Percentiles rank a stretch among this genome's conserved stretches.
Conservation (phyloP, 1,140 invertebrate genomes). For the Drosophila bocki region DNA sequence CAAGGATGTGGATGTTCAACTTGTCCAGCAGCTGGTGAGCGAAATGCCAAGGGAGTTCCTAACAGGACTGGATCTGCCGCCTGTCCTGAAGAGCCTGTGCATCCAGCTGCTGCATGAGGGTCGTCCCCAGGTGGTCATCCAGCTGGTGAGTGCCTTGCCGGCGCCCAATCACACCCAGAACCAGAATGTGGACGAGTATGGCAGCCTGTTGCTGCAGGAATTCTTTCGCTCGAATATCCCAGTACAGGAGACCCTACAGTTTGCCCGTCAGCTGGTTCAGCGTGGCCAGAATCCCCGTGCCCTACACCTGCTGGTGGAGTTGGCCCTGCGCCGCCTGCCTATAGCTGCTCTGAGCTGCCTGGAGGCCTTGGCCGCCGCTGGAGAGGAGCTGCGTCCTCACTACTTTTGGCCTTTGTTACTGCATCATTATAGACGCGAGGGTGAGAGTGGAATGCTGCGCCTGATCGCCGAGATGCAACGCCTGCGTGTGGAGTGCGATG, state of each 20-base stretch:
- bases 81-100: slow-evolving; percentile 58
- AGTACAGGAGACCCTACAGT: slow-evolving; percentile 50
- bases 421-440: slow-evolving; percentile 51
- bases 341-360: slow-evolving; percentile 50
- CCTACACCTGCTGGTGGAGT: slow-evolving; percentile 65
- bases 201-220: slow-evolving; percentile 58
- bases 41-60: slow-evolving; percentile 64
- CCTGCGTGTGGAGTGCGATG: slow-evolving; percentile 84
- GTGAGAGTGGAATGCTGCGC: slow-evolving; percentile 66
- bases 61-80: slow-evolving; percentile 54
- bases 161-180: slow-evolving; percentile 61
- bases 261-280: slow-evolving; percentile 55
- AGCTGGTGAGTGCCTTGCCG: slow-evolving; percentile 61
- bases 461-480: slow-evolving; percentile 84
- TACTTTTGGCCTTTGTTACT: slow-evolving; percentile 82
- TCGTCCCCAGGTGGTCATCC: slow-evolving; percentile 32
- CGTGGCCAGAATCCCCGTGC: slow-evolving; percentile 68
- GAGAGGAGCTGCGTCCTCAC: slow-evolving; percentile 72
- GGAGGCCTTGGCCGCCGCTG: slow-evolving; percentile 46
- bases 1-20: slow-evolving; percentile 22
- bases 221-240: slow-evolving; percentile 57
- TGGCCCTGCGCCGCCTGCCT: slow-evolving; percentile 69
- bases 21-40: slow-evolving; percentile 52
- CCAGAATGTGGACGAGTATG: slow-evolving; percentile 74
- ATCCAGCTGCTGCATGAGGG: slow-evolving; percentile 59